These are phyloP conservation scores for Antechinus stuartii DNA, from an alignment of 2,113 vertebrate genomes.

Conservation along the genomic window DNA sequence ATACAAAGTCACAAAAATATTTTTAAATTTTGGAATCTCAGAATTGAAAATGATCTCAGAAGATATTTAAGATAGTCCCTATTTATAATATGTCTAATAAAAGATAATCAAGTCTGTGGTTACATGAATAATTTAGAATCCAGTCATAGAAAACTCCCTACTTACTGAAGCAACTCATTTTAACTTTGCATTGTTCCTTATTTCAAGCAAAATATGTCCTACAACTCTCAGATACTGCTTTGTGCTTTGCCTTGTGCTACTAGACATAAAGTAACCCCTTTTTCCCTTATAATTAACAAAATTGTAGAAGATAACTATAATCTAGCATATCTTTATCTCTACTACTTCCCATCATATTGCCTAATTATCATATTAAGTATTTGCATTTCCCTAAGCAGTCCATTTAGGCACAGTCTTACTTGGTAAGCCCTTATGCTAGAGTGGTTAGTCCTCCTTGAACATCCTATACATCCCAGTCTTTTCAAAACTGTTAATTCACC, in stretches of 20 bases:
- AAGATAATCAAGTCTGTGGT: not conserved
- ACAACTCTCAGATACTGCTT: not conserved
- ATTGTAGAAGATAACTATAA: not conserved
- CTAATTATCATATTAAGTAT: not conserved
- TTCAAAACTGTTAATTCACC: not conserved
- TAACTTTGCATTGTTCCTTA: not conserved
- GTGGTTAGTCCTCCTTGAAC: not conserved
- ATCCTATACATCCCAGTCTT: not conserved
- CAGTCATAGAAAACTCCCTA: not conserved
- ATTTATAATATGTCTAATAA: not conserved
- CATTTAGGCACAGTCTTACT: not conserved
- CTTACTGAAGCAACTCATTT: not conserved
- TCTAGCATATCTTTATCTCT: not conserved
- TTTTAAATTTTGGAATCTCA: not conserved
- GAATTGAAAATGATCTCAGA: not conserved
- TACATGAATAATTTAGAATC: not conserved
- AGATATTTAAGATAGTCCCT: not conserved
- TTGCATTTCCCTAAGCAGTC: not conserved
- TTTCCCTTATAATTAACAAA: not conserved
- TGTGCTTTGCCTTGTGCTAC: not conserved
- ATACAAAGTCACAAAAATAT: not conserved
- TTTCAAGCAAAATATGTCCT: not conserved
- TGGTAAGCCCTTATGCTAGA: not conserved
- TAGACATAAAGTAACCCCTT: not conserved
- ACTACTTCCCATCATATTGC: not conserved